A percentile compares a stretch with the other conserved stretches of the same genome.
These are phyloP conservation scores for Noturus placidus DNA, from an alignment of 2,113 vertebrate species.

Conservation along the genomic window DNA sequence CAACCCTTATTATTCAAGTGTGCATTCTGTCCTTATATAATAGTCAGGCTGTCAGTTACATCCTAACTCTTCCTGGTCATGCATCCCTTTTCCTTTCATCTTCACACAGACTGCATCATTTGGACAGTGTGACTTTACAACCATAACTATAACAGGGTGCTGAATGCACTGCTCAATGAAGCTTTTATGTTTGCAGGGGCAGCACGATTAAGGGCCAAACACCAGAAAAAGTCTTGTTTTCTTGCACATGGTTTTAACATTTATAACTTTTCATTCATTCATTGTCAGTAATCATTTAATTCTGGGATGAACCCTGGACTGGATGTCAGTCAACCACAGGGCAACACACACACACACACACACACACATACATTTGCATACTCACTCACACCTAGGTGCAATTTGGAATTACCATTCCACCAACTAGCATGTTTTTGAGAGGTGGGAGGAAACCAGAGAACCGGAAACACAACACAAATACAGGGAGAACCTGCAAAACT, in stretches of 20 bases:
- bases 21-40: background rate
- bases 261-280: background rate
- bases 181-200: background rate
- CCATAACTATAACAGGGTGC: background rate
- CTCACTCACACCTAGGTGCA: background rate
- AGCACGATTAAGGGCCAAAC: background rate
- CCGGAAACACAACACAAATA: background rate
- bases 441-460: background rate
- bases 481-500: background rate
- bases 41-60: background rate
- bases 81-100: background rate
- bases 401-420: too few species aligned
- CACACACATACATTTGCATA: background rate
- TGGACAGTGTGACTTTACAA: conserved; percentile 5
- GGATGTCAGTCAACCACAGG: background rate
- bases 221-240: background rate
- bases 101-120: background rate
- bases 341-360: background rate
- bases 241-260: background rate
- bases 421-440: background rate
- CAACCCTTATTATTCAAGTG: background rate
- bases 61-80: background rate
- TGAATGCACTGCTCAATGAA: background rate
- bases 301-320: background rate
- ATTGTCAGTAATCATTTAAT: background rate